Evolutionary conservation across 2,888 invertebrate species (phyloP), one percentile per base, ranked within the genome.

Genomic region (Rhamnusium bicolor): DNA sequence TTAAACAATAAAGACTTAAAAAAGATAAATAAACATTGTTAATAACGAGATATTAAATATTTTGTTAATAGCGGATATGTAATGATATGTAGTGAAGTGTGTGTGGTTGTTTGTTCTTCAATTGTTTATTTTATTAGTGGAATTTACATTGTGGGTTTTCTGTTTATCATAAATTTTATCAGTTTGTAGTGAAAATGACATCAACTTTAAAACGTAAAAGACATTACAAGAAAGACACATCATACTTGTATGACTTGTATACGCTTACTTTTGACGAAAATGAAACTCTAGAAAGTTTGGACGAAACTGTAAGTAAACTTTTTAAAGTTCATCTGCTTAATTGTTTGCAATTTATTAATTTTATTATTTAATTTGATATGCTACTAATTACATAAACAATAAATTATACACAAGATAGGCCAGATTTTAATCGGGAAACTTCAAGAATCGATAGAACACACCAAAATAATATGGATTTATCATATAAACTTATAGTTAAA

Each of bases 211-310:
- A 87, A 76, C 83, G 88, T 60, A 90, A 92, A 87, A 91, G 95
- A 84, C 95, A 95, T 89, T 96, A 96, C 87, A 96, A 96, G 89
- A 95, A 96, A 89, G 96, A 96, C 86, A 94, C 95, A 56, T 90
- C 94, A 81, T 96, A 95, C 89, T 91, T 96, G 74, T 90, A 93
- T 84, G 95, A 96, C 90, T 91, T 96, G 76, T 96, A 96, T 85
- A 96, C 95, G 62, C 91, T 96, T 82, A 95, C 95, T 63, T 96
- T 95, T 86, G 94, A 94, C 87, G 94, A 94, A 84, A 93, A 94
- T 83, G 95, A 95, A 88, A 93, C 92, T 60, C 90, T 94, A 80
- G 94, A 94, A 85, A 93, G 93, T 83, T 89, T 93, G 81, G 93
- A 92, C 84, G 91, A 93, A 86, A 89, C 90, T 80, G 92, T 92